Percentiles rank a stretch among this genome's conserved stretches.
Conservation (phyloP, 2,797 vertebrate species). For the Malacoctenus gilli region DNA sequence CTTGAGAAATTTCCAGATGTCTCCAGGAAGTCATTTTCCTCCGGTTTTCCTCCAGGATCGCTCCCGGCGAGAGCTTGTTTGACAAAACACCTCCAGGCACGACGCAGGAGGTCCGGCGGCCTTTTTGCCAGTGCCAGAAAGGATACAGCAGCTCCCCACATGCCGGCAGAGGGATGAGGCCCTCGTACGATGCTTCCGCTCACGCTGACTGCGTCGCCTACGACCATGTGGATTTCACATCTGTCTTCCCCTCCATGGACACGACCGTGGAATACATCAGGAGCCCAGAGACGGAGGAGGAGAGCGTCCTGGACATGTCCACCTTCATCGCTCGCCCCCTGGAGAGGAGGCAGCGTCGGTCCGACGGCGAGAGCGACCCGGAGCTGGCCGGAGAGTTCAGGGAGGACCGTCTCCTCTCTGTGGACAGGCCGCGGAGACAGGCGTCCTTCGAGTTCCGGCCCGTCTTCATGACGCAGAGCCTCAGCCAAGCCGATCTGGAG, state of each 20-base stretch:
- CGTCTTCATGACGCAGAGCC: slow-evolving; percentile 57
- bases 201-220: slow-evolving; percentile 68
- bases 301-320: slow-evolving; percentile 52
- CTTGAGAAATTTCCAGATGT: background rate
- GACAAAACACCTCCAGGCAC: slow-evolving; percentile 69
- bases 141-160: slow-evolving; percentile 46
- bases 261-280: slow-evolving; percentile 78
- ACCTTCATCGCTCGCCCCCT: slow-evolving; percentile 35
- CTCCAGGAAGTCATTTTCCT: background rate
- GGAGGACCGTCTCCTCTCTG: slow-evolving; percentile 51
- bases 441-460: slow-evolving; percentile 61
- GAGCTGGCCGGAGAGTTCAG: slow-evolving; percentile 39
- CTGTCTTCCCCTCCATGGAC: slow-evolving; percentile 81
- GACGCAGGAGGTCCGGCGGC: slow-evolving; percentile 51
- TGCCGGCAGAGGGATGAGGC: slow-evolving; percentile 8
- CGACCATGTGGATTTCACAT: slow-evolving; percentile 80
- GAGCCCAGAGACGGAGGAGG: slow-evolving; percentile 55
- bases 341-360: slow-evolving; percentile 28
- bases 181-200: slow-evolving; percentile 37
- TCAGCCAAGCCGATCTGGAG: slow-evolving; percentile 71
- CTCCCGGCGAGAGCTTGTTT: slow-evolving; percentile 83
- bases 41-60: slow-evolving; percentile 71
- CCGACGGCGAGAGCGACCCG: background rate
- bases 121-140: slow-evolving; percentile 80
- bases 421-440: slow-evolving; percentile 58